phyloP scores from a whole-genome alignment of 2,888 invertebrate species.

The Drosophila demipolita region DNA sequence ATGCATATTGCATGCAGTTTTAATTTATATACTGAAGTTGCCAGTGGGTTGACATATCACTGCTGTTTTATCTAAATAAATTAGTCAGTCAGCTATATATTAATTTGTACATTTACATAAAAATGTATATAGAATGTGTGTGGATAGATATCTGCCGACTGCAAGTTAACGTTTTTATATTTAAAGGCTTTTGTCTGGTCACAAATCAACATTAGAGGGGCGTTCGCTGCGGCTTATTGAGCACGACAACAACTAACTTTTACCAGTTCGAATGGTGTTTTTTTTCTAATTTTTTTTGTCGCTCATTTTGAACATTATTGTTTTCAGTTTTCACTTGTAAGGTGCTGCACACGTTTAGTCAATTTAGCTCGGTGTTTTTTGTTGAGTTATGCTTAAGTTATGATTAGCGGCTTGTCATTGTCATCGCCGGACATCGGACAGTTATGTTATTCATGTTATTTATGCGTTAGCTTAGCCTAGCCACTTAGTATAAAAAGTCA shows the following conservation, averaged over 20 bases:
- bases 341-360: slow-evolving; percentile 67
- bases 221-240: slow-evolving; percentile 64
- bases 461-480: slow-evolving; percentile 39
- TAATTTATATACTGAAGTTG: neutral
- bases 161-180: slow-evolving; percentile 9
- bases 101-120: neutral
- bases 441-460: slow-evolving; percentile 36
- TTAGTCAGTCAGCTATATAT: neutral
- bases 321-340: slow-evolving; percentile 66
- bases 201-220: slow-evolving; percentile 41
- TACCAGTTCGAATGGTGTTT: slow-evolving; percentile 52
- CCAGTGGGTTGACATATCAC: neutral
- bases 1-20: neutral
- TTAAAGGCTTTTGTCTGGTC: slow-evolving; percentile 25
- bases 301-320: slow-evolving; percentile 48
- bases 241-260: slow-evolving; percentile 56
- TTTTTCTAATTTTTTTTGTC: slow-evolving; percentile 14
- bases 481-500: slow-evolving; percentile 40
- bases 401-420: slow-evolving; percentile 76
- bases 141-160: neutral
- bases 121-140: neutral
- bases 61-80: neutral
- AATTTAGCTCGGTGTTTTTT: slow-evolving; percentile 44
- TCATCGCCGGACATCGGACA: slow-evolving; percentile 36
- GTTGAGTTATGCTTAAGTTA: slow-evolving; percentile 68